Percentiles rank a stretch among this genome's conserved stretches.
Conservation (phyloP, 2,797 vertebrate species). For the Lates japonicus region DNA sequence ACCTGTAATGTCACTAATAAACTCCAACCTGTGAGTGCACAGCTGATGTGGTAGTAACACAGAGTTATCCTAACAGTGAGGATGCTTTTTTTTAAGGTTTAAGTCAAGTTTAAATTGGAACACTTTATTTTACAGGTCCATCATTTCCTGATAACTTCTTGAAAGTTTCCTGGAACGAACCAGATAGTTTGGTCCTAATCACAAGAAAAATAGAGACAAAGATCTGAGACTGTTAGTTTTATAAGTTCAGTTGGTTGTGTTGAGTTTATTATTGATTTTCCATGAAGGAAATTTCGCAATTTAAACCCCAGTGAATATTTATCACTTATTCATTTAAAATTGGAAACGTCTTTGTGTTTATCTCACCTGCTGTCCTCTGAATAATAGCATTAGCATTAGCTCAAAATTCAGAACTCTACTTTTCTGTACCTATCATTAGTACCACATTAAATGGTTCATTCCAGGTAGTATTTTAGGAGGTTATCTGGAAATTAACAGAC, state of each 20-base stretch:
- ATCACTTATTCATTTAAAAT: background rate
- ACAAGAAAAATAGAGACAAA: too few relatives aligned
- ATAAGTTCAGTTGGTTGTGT: background rate
- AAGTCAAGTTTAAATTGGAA: too few relatives aligned
- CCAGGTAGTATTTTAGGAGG: background rate
- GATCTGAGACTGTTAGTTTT: background rate
- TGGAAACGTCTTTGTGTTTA: background rate
- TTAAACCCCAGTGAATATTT: background rate
- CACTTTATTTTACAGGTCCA: conserved; percentile 11
- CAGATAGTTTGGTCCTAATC: background rate
- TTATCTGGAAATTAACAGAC: background rate
- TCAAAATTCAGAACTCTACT: background rate
- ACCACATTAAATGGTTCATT: background rate
- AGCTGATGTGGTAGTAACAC: background rate
- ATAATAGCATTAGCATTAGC: background rate
- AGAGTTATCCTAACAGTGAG: too few relatives aligned
- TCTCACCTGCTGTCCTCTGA: background rate
- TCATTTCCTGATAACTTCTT: background rate
- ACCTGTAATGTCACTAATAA: too few relatives aligned
- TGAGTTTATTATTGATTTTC: background rate
- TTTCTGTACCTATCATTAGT: background rate
- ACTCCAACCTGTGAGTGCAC: background rate
- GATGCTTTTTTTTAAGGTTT: too few relatives aligned
- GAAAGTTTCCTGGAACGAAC: background rate
- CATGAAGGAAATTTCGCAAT: background rate